Conservation (phyloP, 92 coral and sea anemone genomes). For the Zoanthus sansibaricus region DNA sequence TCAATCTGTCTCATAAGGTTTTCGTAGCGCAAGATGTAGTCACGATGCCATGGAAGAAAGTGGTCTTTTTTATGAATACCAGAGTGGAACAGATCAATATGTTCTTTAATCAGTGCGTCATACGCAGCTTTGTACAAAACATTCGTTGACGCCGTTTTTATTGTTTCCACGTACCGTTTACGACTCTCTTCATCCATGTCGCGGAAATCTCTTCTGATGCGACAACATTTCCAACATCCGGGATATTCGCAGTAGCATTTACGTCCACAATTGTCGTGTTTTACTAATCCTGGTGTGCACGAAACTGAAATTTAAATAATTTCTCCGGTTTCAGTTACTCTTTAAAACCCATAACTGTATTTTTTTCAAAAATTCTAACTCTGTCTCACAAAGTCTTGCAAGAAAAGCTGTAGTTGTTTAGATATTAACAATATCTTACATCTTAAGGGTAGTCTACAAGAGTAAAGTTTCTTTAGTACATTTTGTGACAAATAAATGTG, state of each 20-base stretch:
- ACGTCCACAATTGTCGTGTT: constrained; percentile 46
- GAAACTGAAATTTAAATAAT: too few species aligned
- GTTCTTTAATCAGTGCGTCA: constrained; percentile 45
- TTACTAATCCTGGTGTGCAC: neutral
- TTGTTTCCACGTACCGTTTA: constrained; percentile 44
- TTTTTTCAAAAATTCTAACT: too few species aligned
- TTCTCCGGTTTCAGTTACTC: too few species aligned
- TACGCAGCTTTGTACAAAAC: constrained; percentile 50
- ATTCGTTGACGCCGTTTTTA: constrained; percentile 71
- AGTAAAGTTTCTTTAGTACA: too few species aligned
- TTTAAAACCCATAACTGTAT: too few species aligned
- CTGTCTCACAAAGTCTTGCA: too few species aligned
- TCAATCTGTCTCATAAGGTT: constrained; percentile 52
- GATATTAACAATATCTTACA: too few species aligned
- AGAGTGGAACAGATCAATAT: neutral
- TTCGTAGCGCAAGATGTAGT: constrained; percentile 43
- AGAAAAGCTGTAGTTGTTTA: too few species aligned
- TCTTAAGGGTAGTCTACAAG: too few species aligned
- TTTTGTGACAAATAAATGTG: too few species aligned
- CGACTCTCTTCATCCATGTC: constrained; percentile 59
- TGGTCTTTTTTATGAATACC: constrained; percentile 47
- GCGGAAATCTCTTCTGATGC: constrained; percentile 70
- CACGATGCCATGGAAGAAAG: constrained; percentile 65
- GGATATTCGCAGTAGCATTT: constrained; percentile 42
- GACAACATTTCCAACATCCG: constrained; percentile 46